These are phyloP conservation scores for Eolophus roseicapilla DNA, from an alignment of 2,113 vertebrate genomes.

Conservation along the genomic window DNA sequence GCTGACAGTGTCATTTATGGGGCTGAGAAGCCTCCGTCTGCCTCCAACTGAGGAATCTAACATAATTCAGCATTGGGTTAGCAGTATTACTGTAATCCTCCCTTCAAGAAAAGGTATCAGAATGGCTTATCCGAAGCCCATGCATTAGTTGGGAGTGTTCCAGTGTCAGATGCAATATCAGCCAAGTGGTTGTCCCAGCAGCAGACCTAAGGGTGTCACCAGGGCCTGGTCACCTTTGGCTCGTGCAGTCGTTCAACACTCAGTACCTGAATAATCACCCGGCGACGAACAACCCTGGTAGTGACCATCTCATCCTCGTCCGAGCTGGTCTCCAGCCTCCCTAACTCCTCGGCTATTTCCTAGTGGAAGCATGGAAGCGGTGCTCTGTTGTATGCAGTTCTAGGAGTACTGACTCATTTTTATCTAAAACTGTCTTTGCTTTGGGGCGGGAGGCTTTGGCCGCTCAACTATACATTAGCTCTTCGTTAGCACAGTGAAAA, in stretches of 20 bases:
- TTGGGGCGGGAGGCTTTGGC: not conserved
- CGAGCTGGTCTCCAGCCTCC: slow-evolving; percentile 88
- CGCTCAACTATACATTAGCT: not conserved
- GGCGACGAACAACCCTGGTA: slow-evolving; percentile 92
- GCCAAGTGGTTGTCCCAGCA: not conserved
- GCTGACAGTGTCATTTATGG: not conserved
- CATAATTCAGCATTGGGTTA: not conserved
- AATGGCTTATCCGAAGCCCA: not conserved
- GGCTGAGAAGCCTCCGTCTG: not conserved
- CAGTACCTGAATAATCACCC: slow-evolving; percentile 96
- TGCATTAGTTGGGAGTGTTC: not conserved
- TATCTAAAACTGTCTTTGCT: not conserved
- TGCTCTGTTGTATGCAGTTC: not conserved
- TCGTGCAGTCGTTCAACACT: slow-evolving; percentile 8
- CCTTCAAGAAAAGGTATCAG: not conserved
- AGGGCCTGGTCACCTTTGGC: not conserved
- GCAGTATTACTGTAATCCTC: not conserved
- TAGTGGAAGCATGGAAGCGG: slow-evolving; percentile 81
- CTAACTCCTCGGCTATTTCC: slow-evolving; percentile 92
- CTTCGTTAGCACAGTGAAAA: not conserved
- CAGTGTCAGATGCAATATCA: not conserved
- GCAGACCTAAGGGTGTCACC: not conserved
- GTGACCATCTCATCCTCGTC: slow-evolving; percentile 93
- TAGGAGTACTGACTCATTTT: not conserved
- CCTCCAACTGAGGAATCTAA: not conserved